Base-by-base conservation (phyloP, 2,888 invertebrate genomes). In the Morpho deidamia region DNA sequence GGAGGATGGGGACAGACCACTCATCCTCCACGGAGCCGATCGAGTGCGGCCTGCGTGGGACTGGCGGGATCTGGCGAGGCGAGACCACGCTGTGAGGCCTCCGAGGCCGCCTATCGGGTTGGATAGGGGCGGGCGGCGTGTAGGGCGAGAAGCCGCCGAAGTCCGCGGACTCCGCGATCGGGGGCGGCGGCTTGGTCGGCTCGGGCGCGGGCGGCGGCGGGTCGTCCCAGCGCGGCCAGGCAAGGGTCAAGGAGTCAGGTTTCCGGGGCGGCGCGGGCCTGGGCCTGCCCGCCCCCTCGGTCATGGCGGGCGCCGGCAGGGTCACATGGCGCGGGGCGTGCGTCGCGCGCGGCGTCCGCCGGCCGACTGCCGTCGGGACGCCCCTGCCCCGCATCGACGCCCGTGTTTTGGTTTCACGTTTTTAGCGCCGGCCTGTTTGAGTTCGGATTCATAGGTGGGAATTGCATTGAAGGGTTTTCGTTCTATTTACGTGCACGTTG, bases 31-130 rank as follows among this genome's bases (percentile, higher is more conserved):
- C 62, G 45, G 78, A 84, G 58, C 93, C 93, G 65, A 93, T 91
- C 68, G 93, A 93, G 75, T 92, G 93, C 39, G 93, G 93, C 51
- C 93, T 71, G 61, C 90, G 78, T 64, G 85, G 71, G 35, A 79
- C 71, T 41, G 76, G 81, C 51, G 77, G 74, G 35, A 66, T 62
- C 11, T 80, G 73, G 44, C 91, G 83, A 62, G 90, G 81, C 42
- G 87, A 79, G 68, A 90, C 82, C 63, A 90, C 91, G 72, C 91
- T 91, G 68, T 90, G 89, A 58, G 92, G 91, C 68, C 92, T 81
- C 60, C 91, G 80, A 33, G 81, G 78, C 7, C 69, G 66, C n/a
- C 69, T 71, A 11, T 76, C 76, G 42, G 66, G 59, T 14, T 70
- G 74, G 58, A 86, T 81, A 59, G 90, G 75, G 35, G 84, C 81